phyloP scores from a whole-genome alignment of 2,113 vertebrate genomes.

The Clupea harengus region DNA sequence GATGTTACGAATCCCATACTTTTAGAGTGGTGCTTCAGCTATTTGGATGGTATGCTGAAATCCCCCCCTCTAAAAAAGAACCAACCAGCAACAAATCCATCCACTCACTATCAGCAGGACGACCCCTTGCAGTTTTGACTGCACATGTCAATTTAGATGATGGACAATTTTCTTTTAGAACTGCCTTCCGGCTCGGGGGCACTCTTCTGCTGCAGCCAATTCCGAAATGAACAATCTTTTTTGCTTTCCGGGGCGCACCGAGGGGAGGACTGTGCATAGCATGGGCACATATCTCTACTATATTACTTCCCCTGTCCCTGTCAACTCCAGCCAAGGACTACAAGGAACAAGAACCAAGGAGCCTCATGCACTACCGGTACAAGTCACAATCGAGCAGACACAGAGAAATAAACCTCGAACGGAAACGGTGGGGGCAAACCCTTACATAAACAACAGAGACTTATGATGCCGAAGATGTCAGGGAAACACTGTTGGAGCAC shows the following conservation, averaged over 20 bases:
- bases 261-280: background rate
- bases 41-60: background rate
- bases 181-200: background rate
- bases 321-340: background rate
- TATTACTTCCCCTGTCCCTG: background rate
- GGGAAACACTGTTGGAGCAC: background rate
- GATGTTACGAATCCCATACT: background rate
- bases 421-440: background rate
- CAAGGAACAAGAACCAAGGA: background rate
- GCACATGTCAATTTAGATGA: constrained; percentile 14
- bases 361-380: background rate
- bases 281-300: background rate
- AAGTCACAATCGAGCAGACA: background rate
- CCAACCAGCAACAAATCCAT: background rate
- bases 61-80: background rate
- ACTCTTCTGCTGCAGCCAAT: background rate
- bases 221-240: constrained; percentile 8
- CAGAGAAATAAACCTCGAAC: background rate
- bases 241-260: background rate
- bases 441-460: background rate
- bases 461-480: background rate
- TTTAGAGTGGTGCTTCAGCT: background rate
- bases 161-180: constrained; percentile 10
- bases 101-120: background rate
- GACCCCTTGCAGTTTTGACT: background rate